phyloP scores from a whole-genome alignment of 2,113 vertebrate genomes.

The Charadrius vociferus region DNA sequence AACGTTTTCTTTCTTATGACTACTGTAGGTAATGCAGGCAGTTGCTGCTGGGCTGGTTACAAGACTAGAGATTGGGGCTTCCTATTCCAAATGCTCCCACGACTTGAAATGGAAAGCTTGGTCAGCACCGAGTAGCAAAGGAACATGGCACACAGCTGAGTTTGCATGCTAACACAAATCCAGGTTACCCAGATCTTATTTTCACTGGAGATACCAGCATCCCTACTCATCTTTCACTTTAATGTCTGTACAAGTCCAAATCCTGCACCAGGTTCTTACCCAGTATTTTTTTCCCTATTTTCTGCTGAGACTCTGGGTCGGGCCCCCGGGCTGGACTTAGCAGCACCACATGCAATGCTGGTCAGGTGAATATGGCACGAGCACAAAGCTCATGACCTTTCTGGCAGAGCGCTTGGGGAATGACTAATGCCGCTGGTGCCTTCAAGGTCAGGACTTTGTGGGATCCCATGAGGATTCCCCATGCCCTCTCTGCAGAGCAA shows the following conservation, averaged over 20 bases:
- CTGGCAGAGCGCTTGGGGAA: not conserved
- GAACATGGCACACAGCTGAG: not conserved
- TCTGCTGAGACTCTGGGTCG: not conserved
- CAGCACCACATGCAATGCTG: not conserved
- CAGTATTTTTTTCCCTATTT: not conserved
- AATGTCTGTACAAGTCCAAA: not conserved
- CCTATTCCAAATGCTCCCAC: not conserved
- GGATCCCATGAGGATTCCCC: not conserved
- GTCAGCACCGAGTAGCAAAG: not conserved
- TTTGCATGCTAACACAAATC: not conserved
- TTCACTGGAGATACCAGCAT: not conserved
- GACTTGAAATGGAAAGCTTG: not conserved
- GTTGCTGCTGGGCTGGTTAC: not conserved
- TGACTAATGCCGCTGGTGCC: fast-evolving
- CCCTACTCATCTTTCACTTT: not conserved
- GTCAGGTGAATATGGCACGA: not conserved
- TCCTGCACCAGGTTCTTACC: not conserved
- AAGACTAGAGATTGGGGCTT: not conserved
- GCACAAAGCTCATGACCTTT: not conserved
- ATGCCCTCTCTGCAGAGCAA: not conserved
- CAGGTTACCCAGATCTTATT: not conserved
- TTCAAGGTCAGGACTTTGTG: not conserved
- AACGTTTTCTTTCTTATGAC: not conserved
- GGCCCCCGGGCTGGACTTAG: not conserved
- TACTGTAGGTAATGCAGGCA: not conserved